A percentile compares a stretch with the other conserved stretches of the same genome.
These are phyloP conservation scores for Gasterosteus aculeatus DNA, from an alignment of 2,113 vertebrate species.

Conservation along the genomic window DNA sequence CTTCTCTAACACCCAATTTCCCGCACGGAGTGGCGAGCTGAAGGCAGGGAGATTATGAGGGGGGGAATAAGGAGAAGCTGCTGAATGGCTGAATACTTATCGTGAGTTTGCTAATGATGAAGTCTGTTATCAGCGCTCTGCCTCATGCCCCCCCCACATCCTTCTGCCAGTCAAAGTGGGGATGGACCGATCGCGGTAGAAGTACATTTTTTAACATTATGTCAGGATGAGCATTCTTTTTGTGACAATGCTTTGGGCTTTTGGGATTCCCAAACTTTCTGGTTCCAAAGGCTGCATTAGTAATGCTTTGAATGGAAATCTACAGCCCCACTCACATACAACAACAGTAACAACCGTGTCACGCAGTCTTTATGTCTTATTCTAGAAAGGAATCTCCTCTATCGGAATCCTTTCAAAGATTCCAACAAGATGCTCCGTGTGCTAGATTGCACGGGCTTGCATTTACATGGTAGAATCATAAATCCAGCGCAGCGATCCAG, in stretches of 20 bases:
- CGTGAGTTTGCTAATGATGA: constrained; percentile 65
- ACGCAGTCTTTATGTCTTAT: constrained; percentile 13
- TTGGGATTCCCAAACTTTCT: constrained; percentile 16
- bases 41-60: constrained; percentile 62
- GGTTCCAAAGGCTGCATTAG: not conserved
- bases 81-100: constrained; percentile 78
- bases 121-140: constrained; percentile 72
- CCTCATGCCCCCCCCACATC: constrained; percentile 9
- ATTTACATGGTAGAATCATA: constrained; percentile 61
- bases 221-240: constrained; percentile 46
- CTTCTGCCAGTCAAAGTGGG: constrained; percentile 53
- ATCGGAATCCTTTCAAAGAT: constrained; percentile 33
- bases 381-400: constrained; percentile 20
- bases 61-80: constrained; percentile 72
- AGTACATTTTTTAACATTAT: constrained; percentile 40
- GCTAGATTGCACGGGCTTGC: constrained; percentile 50
- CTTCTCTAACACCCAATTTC: constrained; percentile 51
- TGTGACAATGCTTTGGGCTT: constrained; percentile 37
- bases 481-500: constrained; percentile 61
- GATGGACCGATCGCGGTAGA: constrained; percentile 41
- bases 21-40: too few species aligned
- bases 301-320: not conserved
- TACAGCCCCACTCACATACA: not conserved
- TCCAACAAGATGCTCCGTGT: not conserved
- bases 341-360: not conserved